phyloP scores from a whole-genome alignment of 1,140 invertebrate species.

The Littorina saxatilis region DNA sequence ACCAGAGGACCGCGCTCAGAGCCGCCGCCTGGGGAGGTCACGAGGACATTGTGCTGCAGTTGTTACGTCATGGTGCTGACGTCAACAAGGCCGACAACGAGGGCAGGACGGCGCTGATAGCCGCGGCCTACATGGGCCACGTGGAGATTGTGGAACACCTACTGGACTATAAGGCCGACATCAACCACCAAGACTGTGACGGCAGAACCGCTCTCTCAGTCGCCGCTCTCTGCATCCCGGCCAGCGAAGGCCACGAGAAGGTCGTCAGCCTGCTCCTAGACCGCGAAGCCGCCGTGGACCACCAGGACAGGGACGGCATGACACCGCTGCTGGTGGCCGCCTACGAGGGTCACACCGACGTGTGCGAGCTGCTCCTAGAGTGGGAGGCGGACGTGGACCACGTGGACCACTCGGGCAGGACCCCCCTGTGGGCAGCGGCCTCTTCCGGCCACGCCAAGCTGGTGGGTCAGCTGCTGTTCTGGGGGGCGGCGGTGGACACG shows the following conservation, averaged over 20 bases:
- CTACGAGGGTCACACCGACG: conserved; percentile 79
- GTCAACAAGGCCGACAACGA: conserved; percentile 88
- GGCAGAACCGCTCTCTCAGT: conserved; percentile 81
- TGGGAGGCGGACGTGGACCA: conserved; percentile 92
- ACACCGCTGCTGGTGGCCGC: conserved; percentile 94
- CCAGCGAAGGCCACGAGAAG: conserved; percentile 83
- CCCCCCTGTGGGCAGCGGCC: conserved; percentile 86
- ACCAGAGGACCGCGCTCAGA: conserved; percentile 90
- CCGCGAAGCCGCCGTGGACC: conserved; percentile 84
- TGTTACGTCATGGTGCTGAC: conserved; percentile 89
- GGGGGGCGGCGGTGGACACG: conserved; percentile 92
- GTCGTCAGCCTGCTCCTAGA: conserved; percentile 83
- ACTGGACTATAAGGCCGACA: conserved; percentile 67
- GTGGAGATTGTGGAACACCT: conserved; percentile 76
- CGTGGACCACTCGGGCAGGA: conserved; percentile 86
- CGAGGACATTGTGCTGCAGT: conserved; percentile 91
- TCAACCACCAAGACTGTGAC: conserved; percentile 74
- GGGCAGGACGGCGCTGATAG: conserved; percentile 82
- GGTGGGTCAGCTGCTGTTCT: conserved; percentile 88
- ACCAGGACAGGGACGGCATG: conserved; percentile 94
- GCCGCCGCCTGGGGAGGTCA: conserved; percentile 94
- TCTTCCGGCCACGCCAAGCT: conserved; percentile 90
- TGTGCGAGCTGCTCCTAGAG: conserved; percentile 90
- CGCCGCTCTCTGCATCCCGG: conserved; percentile 79
- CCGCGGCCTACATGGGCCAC: conserved; percentile 79